Conservation (phyloP, 2,113 vertebrate genomes). For the Coryphaenoides rupestris region DNA sequence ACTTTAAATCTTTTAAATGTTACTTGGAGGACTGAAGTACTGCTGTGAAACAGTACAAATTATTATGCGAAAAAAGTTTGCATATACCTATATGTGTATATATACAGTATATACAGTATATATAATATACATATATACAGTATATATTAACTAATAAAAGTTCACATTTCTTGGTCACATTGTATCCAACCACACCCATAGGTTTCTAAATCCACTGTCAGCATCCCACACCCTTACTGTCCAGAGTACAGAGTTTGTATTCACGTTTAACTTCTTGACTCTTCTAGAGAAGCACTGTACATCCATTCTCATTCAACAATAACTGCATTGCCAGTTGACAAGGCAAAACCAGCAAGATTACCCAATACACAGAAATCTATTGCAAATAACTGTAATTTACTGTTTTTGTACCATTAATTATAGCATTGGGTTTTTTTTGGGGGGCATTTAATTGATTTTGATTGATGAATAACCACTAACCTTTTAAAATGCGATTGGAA, state of each 20-base stretch:
- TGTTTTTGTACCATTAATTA: conserved; percentile 34
- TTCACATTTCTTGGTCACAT: conserved; percentile 9
- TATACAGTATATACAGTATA: too few relatives aligned
- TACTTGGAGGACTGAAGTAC: conserved; percentile 37
- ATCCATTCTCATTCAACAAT: conserved; percentile 1
- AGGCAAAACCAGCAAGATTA: conserved; percentile 27
- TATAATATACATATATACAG: neutral
- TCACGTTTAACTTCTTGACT: neutral
- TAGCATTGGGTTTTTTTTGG: conserved; percentile 7
- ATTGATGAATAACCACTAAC: neutral
- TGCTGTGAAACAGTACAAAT: conserved; percentile 37
- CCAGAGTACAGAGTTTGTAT: conserved; percentile 32
- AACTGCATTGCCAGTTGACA: conserved; percentile 8
- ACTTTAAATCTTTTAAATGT: neutral
- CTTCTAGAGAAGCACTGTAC: neutral
- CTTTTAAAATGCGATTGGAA: neutral
- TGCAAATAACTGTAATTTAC: conserved; percentile 10
- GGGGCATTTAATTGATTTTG: conserved; percentile 37
- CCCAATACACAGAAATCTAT: conserved; percentile 8
- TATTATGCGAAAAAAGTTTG: conserved; percentile 20
- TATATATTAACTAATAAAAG: conserved; percentile 5
- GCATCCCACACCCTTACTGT: conserved; percentile 44
- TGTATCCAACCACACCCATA: conserved; percentile 11
- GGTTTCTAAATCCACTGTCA: conserved; percentile 7
- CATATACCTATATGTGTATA: conserved; percentile 17